phyloP scores from a whole-genome alignment of 2,113 vertebrate genomes.

The Platysteira castanea region DNA sequence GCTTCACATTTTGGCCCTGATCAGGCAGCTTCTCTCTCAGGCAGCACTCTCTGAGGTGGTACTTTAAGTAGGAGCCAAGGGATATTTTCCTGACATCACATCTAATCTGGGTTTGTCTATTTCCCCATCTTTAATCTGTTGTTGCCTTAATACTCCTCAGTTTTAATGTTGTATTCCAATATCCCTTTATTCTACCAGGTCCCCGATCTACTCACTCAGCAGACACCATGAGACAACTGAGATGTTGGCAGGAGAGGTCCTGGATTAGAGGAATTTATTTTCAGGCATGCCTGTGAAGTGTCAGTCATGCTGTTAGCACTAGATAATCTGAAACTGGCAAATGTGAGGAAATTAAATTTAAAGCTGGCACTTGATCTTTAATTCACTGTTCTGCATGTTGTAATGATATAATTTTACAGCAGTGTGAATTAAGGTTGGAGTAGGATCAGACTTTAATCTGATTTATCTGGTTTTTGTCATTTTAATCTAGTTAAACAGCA shows the following conservation, averaged over 20 bases:
- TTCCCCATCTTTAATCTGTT: neutral
- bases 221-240: neutral
- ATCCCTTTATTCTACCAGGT: neutral
- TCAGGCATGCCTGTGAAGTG: constrained; percentile 30
- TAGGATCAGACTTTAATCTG: constrained; percentile 52
- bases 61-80: neutral
- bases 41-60: neutral
- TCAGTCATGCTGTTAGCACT: constrained; percentile 32
- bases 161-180: neutral
- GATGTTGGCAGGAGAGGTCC: neutral
- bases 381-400: constrained; percentile 36
- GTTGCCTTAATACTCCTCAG: neutral
- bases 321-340: constrained; percentile 51
- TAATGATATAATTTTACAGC: constrained; percentile 57
- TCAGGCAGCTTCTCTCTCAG: neutral
- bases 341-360: constrained; percentile 54
- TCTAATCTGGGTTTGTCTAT: neutral
- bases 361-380: constrained; percentile 53
- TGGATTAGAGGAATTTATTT: constrained; percentile 48
- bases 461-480: constrained; percentile 25
- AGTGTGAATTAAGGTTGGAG: constrained; percentile 49
- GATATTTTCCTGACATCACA: neutral
- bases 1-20: neutral
- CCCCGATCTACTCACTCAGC: neutral
- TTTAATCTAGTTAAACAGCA: constrained; percentile 42